phyloP scores from a whole-genome alignment of 1,140 invertebrate species.

The Pseudomyrmex dendroicus region DNA sequence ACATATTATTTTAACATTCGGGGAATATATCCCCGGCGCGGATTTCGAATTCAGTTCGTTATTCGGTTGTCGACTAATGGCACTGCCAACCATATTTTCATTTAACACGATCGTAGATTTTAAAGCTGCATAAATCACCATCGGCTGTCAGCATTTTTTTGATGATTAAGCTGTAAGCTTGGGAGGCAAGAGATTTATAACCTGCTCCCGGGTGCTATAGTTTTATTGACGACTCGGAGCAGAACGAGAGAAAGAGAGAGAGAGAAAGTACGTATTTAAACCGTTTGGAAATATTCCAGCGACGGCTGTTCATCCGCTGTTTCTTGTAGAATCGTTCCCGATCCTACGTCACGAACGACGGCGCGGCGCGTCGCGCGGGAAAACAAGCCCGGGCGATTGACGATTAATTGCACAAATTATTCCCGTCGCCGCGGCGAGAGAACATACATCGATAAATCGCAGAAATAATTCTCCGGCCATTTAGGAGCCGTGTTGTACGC shows the following conservation, averaged over 20 bases:
- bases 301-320: slow-evolving; percentile 38
- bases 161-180: slow-evolving; percentile 58
- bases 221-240: slow-evolving; percentile 54
- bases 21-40: slow-evolving; percentile 24
- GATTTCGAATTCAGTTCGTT: slow-evolving; percentile 2
- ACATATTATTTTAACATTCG: slow-evolving; percentile 42
- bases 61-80: slow-evolving; percentile 33
- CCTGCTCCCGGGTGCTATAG: slow-evolving; percentile 37
- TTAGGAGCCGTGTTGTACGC: not conserved
- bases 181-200: slow-evolving; percentile 54
- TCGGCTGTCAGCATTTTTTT: slow-evolving; percentile 55
- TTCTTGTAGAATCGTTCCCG: slow-evolving; percentile 27
- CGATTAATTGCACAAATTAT: slow-evolving; percentile 52
- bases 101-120: slow-evolving; percentile 60
- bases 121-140: slow-evolving; percentile 51
- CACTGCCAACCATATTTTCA: slow-evolving; percentile 52
- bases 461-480: slow-evolving; percentile 31
- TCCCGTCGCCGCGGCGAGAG: not conserved
- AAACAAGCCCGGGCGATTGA: slow-evolving; percentile 7
- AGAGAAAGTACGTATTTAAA: slow-evolving; percentile 37
- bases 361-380: not conserved
- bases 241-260: not conserved
- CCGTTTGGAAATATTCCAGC: slow-evolving; percentile 55
- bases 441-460: slow-evolving; percentile 26
- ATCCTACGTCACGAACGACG: not conserved